Evolutionary conservation across 2,888 invertebrate genomes (phyloP), one percentile per base, ranked within the genome.

Genomic region (Ptilodon capucinus): DNA sequence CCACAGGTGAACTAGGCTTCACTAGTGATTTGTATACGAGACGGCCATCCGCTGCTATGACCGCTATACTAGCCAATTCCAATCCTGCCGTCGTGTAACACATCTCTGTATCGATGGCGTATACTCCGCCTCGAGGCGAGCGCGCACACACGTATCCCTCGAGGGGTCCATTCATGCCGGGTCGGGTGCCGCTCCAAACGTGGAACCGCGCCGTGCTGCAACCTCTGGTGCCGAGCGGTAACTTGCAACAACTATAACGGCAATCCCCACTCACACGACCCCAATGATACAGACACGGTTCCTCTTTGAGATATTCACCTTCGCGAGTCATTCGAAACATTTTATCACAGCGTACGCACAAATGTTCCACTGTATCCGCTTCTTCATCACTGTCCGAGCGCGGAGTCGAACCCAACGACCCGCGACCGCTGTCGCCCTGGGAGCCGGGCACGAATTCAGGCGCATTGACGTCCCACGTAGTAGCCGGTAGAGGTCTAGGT

Each of bases 61-160:
- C 93, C 6, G 98, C 97, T 21, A 99, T 94, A 80, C 97, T 95
- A 16, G 97, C 95, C 45, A 98, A 84, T 81, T 99, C 98, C 40
- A 96, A 87, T 1, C 99, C 99, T 16, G 92, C 91, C 0, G 94
- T 94, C 4, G 98, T 98, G 79, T 95, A 98, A 66, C 97, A 97
- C 99, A 99, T 99, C 89, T 99, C 99, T 79, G 99, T 98, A 85
- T 99, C 99, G 18, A 99, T 79, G 0, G 97, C 96, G 81, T 95
- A 98, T 1, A 96, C 93, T 46, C 93, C 92, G 21, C 86, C 84
- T 6, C 92, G 87, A 40, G 87, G 82, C 39, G 86, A 85, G 47
- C 87, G 80, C 1, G 95, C 95, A 41, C 92, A 86, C 0, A 94
- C 93, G 71, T 93, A 96, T 19, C 94, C 94, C 14, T 92, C 91